A percentile compares a stretch with the other conserved stretches of the same genome.
Conservation (phyloP, 2,797 vertebrate species). For the Agapornis canus region DNA sequence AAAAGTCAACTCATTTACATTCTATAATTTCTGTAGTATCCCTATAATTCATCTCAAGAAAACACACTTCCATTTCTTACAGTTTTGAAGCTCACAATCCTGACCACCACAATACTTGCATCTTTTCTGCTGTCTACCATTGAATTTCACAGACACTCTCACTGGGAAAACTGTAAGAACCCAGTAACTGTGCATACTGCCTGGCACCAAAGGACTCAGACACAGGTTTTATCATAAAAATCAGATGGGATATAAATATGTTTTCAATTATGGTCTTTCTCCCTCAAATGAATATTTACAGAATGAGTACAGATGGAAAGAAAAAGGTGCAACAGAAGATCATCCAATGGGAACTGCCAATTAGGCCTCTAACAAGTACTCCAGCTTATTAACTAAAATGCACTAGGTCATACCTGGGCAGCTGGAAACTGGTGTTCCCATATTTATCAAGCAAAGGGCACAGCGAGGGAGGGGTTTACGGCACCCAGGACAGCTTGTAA, state of each 20-base stretch:
- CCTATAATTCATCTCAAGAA: not conserved
- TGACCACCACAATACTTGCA: not conserved
- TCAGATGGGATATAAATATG: not conserved
- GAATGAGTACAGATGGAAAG: not conserved
- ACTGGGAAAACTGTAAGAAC: not conserved
- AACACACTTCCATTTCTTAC: not conserved
- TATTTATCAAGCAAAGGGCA: conserved; percentile 98
- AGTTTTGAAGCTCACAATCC: not conserved
- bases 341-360: not conserved
- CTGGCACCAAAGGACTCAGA: not conserved
- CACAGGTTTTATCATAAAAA: not conserved
- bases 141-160: not conserved
- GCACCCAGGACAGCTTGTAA: conserved; percentile 97
- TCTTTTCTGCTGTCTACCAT: not conserved
- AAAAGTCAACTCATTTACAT: not conserved
- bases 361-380: not conserved
- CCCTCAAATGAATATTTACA: not conserved
- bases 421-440: conserved; percentile 97
- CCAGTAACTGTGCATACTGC: not conserved
- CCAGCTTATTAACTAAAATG: not conserved
- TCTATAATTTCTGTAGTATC: not conserved
- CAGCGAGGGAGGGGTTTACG: conserved; percentile 97
- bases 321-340: not conserved
- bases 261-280: not conserved
- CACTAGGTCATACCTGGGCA: conserved; percentile 82